Conservation (phyloP, 2,888 invertebrate genomes). For the Drosophila anceps region DNA sequence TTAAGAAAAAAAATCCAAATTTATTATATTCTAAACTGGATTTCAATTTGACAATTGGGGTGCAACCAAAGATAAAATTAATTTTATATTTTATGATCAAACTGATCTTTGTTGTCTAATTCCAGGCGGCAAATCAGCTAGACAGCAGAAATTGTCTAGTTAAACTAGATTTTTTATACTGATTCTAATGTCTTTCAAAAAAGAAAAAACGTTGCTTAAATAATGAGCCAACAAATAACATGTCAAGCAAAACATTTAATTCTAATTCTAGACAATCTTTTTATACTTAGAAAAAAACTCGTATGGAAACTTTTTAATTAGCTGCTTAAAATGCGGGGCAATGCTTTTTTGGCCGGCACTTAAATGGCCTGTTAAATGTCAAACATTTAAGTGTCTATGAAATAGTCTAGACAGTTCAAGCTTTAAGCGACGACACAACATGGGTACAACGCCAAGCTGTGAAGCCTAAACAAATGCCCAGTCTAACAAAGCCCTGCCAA, state of each 20-base stretch:
- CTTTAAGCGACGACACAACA: not conserved
- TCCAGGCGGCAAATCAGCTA: no score
- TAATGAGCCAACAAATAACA: not conserved
- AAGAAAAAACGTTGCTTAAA: not conserved
- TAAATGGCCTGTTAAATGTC: conserved; percentile 10
- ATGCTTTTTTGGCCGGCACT: conserved; percentile 1
- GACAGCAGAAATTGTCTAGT: not conserved
- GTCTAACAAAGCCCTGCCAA: not conserved
- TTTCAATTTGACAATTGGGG: no score
- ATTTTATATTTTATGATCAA: not conserved
- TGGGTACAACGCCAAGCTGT: not conserved
- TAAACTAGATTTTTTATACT: not conserved
- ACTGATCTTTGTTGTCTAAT: not conserved
- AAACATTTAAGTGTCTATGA: conserved; percentile 1
- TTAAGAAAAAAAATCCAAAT: not conserved
- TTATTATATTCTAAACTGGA: not conserved
- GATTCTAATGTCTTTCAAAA: not conserved
- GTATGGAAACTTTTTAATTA: conserved; percentile 14
- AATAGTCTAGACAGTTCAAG: conserved; percentile 1
- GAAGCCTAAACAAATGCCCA: not conserved
- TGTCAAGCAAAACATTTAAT: not conserved
- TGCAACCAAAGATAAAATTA: not conserved
- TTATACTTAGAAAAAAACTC: not conserved
- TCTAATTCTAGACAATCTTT: not conserved
- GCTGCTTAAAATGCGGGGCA: conserved; percentile 9